Evolutionary conservation across 2,113 vertebrate genomes (phyloP).

Genomic region (Microcebus murinus): DNA sequence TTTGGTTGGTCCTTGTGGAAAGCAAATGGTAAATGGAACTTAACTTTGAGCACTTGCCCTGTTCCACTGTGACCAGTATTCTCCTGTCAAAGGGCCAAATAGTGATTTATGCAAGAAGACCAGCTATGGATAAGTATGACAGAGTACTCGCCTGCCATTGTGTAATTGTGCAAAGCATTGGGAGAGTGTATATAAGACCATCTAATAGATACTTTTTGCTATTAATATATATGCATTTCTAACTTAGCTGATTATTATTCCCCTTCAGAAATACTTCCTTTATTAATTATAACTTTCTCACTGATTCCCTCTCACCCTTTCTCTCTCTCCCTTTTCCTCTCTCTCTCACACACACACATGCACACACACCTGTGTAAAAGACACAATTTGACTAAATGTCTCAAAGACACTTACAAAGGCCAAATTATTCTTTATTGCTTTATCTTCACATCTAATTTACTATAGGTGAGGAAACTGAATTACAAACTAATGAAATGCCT

Average conservation of each 20-base stretch:
- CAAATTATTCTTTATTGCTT: neutral
- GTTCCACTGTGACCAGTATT: neutral
- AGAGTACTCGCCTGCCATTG: neutral
- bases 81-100: neutral
- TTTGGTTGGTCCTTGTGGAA: neutral
- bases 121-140: neutral
- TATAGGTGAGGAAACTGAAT: neutral
- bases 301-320: neutral
- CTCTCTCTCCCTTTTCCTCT: neutral
- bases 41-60: neutral
- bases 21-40: neutral
- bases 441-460: neutral
- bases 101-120: neutral
- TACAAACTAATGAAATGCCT: neutral
- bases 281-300: neutral
- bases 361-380: neutral
- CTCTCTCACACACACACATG: neutral
- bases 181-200: neutral
- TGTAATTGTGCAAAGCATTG: neutral
- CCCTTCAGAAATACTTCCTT: neutral
- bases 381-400: neutral
- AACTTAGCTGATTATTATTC: constrained; percentile 13
- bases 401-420: neutral
- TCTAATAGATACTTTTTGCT: neutral
- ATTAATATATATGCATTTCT: neutral